Conservation (phyloP, 2,797 vertebrate species). For the Squalus acanthias region DNA sequence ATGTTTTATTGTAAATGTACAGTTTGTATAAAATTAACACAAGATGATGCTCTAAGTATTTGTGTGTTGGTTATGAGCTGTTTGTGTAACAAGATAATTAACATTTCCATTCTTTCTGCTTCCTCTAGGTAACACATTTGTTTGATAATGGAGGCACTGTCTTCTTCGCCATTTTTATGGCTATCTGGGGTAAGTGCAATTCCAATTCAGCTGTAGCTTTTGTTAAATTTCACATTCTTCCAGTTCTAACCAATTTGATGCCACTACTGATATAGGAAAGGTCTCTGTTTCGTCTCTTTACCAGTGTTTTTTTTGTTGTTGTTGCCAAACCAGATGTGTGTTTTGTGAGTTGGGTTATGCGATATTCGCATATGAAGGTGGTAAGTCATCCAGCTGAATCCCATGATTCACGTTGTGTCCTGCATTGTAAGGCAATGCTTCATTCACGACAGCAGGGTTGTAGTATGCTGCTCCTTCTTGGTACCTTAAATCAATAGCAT, state of each 20-base stretch:
- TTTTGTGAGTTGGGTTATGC: neutral
- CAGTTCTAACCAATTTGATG: neutral
- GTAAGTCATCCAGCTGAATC: conserved; percentile 53
- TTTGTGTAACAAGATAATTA: neutral
- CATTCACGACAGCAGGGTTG: conserved; percentile 56
- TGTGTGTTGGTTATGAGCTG: neutral
- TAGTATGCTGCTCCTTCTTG: conserved; percentile 58
- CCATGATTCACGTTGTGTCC: neutral
- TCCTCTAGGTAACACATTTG: conserved; percentile 82
- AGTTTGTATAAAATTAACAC: neutral
- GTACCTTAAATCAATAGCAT: conserved; percentile 61
- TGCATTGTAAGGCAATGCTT: conserved; percentile 30
- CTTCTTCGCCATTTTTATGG: conserved; percentile 99
- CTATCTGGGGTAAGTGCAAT: conserved; percentile 89
- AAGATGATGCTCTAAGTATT: neutral
- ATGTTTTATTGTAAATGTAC: neutral
- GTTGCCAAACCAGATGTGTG: neutral
- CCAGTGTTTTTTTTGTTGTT: neutral
- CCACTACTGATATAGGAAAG: neutral
- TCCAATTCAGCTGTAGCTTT: conserved; percentile 41
- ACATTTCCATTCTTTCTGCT: conserved; percentile 44
- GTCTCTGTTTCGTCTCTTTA: neutral
- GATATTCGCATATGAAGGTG: conserved; percentile 34
- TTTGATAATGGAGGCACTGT: conserved; percentile 98
- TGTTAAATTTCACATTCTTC: neutral